Evolutionary conservation across 2,797 vertebrate species (phyloP), one percentile per base, ranked within the genome.

Genomic region (Orestias chungarensis): DNA sequence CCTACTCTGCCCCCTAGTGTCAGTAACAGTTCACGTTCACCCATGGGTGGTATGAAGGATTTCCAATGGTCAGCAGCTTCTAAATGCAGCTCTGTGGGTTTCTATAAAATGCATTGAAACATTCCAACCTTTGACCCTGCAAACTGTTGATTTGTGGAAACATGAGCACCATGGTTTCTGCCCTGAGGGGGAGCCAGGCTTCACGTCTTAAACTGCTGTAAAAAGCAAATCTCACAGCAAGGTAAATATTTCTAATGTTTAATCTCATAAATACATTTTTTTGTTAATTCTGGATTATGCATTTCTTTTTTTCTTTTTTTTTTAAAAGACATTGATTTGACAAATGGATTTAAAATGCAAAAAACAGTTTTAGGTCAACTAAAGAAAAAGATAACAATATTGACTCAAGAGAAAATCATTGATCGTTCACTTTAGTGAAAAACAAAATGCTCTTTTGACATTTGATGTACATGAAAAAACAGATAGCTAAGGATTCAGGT

Each of bases 1-100:
- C 65, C 4, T 33, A 3, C 70, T 17, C 78, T 87, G 90, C 87
- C 85, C 74, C 87, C 90, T 85, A 46, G 74, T 86, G 88, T 25
- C 61, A 0, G 27, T 62, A 55, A 8, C 0, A 0, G 14, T 15
- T 10, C 11, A 0, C 29, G 49, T 1, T 10, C 49, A 25, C 4
- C 35, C 47, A 18, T 1, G 23, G 40, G 23, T 11, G 2, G 23
- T 11, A 6, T 25, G 35, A 62, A 62, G 59, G 40, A 62, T 62
- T 62, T 62, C 1, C 38, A 62, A 62, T n/a, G 59, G 33, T 62
- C 59, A 40, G 35, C 57, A 40, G 7, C 57, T 10, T 62, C 25
- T 62, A 62, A 62, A 38, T 40, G 20, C 33, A 62, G 35, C 23
- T 62, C 33, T 59, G 31, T 29, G 11, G n/a, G 59, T 62, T 62